These are phyloP conservation scores for Buteo buteo DNA, from an alignment of 2,113 vertebrate genomes.

Conservation along the genomic window DNA sequence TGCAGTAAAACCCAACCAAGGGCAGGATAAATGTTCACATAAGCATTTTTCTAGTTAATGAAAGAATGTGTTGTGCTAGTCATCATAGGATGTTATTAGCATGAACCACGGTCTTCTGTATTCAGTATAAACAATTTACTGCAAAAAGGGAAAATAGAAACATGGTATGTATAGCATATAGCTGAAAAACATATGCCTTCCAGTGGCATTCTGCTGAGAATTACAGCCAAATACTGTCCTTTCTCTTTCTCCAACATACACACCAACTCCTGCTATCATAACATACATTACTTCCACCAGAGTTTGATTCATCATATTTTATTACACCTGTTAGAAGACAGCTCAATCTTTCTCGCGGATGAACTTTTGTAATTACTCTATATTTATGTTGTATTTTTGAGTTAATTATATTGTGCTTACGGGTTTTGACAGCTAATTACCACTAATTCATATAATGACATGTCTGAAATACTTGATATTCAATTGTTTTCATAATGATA, in stretches of 20 bases:
- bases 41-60: background rate
- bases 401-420: conserved; percentile 1
- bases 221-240: background rate
- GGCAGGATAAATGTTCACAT: background rate
- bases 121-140: background rate
- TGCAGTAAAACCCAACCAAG: background rate
- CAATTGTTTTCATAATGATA: background rate
- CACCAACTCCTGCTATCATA: background rate
- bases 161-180: background rate
- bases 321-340: background rate
- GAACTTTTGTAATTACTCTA: background rate
- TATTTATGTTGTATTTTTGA: background rate
- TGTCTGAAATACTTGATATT: background rate
- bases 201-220: background rate
- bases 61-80: background rate
- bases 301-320: background rate
- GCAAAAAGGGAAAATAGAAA: background rate
- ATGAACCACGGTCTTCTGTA: background rate
- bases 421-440: conserved; percentile 22
- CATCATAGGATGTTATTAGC: background rate
- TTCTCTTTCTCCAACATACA: background rate
- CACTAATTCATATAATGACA: conserved; percentile 8
- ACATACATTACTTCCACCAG: background rate
- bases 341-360: background rate
- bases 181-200: background rate